These are phyloP conservation scores for Dallia pectoralis DNA, from an alignment of 2,797 vertebrate species.

Conservation along the genomic window DNA sequence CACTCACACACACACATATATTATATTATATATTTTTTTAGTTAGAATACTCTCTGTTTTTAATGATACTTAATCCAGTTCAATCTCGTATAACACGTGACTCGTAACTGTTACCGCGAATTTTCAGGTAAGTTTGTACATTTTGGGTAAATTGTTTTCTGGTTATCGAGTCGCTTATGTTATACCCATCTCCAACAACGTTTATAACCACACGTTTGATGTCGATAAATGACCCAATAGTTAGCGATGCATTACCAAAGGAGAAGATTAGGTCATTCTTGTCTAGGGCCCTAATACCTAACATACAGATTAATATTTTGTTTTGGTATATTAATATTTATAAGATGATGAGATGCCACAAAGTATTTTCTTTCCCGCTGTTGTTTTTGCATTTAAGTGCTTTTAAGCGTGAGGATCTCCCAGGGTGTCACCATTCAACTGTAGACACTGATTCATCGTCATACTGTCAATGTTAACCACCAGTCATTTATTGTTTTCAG, in stretches of 20 bases:
- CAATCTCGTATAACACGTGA: not conserved
- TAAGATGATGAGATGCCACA: not conserved
- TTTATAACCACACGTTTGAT: not conserved
- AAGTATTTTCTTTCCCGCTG: constrained; percentile 15
- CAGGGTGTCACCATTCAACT: constrained; percentile 51
- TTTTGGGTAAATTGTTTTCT: not conserved
- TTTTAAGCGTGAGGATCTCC: constrained; percentile 55
- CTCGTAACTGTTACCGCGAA: not conserved
- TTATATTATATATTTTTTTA: too few relatives aligned
- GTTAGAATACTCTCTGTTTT: not conserved
- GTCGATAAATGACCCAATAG: not conserved
- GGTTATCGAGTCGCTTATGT: not conserved
- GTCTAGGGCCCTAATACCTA: not conserved
- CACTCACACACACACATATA: not conserved
- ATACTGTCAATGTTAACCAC: constrained; percentile 37
- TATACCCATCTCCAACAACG: too few relatives aligned
- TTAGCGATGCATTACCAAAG: not conserved
- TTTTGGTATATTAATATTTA: constrained; percentile 1
- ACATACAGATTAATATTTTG: not conserved
- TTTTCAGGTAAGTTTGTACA: not conserved
- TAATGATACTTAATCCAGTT: not conserved
- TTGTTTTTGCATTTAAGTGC: constrained; percentile 55
- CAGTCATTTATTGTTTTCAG: too few relatives aligned
- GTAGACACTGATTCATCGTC: constrained; percentile 40
- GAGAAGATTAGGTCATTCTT: not conserved